phyloP scores from a whole-genome alignment of 2,797 vertebrate genomes.

The Nyctalus aviator region DNA sequence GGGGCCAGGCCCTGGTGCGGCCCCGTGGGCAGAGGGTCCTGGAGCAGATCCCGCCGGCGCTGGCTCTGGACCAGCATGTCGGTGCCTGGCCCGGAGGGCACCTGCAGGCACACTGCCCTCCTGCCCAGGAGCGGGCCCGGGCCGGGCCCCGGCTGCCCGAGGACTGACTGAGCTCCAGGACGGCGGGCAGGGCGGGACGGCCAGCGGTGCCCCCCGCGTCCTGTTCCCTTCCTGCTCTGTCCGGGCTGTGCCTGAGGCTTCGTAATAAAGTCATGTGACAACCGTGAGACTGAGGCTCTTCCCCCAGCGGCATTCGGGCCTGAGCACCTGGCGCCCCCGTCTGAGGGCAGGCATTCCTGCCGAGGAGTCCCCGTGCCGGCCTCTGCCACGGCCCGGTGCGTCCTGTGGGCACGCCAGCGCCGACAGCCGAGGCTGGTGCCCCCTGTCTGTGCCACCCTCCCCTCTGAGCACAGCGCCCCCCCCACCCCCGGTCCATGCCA shows the following conservation, averaged over 20 bases:
- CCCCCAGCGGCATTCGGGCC: fast-evolving
- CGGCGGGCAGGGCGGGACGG: neutral
- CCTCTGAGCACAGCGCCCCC: too few species aligned
- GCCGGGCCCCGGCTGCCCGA: neutral
- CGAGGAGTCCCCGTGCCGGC: neutral
- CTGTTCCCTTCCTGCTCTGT: slow-evolving; percentile 28
- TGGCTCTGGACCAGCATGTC: neutral
- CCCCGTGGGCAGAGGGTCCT: neutral
- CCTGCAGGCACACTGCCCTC: neutral
- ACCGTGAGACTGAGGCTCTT: neutral
- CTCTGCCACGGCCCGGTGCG: fast-evolving
- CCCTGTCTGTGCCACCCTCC: fast-evolving
- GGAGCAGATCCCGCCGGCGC: neutral
- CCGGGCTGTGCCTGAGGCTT: slow-evolving; percentile 77
- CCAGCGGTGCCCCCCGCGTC: neutral
- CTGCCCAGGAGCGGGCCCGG: neutral
- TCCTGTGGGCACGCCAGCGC: too few species aligned
- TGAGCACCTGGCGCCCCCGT: too few species aligned
- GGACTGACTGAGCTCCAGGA: neutral
- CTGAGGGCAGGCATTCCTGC: neutral
- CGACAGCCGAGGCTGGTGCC: neutral
- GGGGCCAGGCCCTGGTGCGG: neutral
- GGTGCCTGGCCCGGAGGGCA: neutral
- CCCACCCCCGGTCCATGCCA: too few species aligned
- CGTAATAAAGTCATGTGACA: slow-evolving; percentile 75